These are phyloP conservation scores for Biston stratarius DNA, from an alignment of 2,888 invertebrate species.

Conservation along the genomic window DNA sequence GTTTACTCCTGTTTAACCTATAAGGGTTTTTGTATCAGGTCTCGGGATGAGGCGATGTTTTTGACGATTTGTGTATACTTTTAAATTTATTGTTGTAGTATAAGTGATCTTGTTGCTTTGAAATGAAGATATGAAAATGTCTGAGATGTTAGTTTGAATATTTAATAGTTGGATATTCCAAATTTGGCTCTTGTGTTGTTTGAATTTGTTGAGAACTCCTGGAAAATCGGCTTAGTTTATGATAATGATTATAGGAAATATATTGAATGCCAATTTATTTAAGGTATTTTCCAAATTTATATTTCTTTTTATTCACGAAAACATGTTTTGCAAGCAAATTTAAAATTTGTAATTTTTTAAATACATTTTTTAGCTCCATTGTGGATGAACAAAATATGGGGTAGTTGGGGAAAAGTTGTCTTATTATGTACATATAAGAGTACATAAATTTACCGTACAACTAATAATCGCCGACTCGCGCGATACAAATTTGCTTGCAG, in stretches of 20 bases:
- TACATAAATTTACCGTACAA: too few relatives aligned
- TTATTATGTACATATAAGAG: too few relatives aligned
- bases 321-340: too few relatives aligned
- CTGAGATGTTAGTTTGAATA: constrained; percentile 2
- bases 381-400: too few relatives aligned
- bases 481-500: too few relatives aligned
- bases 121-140: constrained; percentile 13
- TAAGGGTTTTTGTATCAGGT: constrained; percentile 50
- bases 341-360: too few relatives aligned
- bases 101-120: constrained; percentile 42
- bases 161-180: constrained; percentile 6
- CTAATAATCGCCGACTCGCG: too few relatives aligned
- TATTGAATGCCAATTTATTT: not conserved
- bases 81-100: constrained; percentile 32
- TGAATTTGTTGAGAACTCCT: constrained; percentile 3
- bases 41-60: constrained; percentile 52
- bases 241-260: not conserved
- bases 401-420: too few relatives aligned
- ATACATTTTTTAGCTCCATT: too few relatives aligned
- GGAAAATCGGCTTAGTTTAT: not conserved
- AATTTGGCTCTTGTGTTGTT: constrained; percentile 1
- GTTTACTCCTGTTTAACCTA: constrained; percentile 40
- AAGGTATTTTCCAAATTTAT: not conserved
- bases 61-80: constrained; percentile 59
- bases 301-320: not conserved